Evolutionary conservation across 2,113 vertebrate species (phyloP), one percentile per base, ranked within the genome.

Genomic region (Pachypanchax playfairii): DNA sequence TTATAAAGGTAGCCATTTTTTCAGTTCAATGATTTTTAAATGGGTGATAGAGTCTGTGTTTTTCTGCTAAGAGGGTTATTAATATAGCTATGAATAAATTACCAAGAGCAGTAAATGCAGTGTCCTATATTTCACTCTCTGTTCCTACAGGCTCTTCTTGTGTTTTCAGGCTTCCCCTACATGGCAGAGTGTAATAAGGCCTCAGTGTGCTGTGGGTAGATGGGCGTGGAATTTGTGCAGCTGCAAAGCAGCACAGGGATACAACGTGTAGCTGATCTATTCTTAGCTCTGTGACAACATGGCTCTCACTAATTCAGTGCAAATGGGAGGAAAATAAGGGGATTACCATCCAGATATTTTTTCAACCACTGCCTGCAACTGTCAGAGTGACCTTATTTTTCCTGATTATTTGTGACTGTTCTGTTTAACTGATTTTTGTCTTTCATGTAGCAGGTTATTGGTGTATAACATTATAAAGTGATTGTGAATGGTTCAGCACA

Each of bases 251-350:
- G 44, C 65, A 63, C 58, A 65, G 62, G 69, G 47, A 80, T 65
- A 65, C 72, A 50, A 76, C 70, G 63, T 85, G 73, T 73, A 75
- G 65, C 76, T 53, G 59, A 70, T 70, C 83, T 89, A 88, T 89
- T 88, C 73, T 85, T 87, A 87, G 81, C 61, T 57, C 12, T 25
- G 52, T 85, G 79, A 75, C 80, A 81, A 75, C 83, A 85, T 24
- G 75, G 65, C 79, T 50, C 41, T 42, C 42, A 39, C 60, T 49
- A 54, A 61, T 79, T 66, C 62, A 13, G 65, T 46, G 8, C 25
- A 52, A 76, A 73, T 3, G 21, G 51, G 28, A 63, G 55, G 57
- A 73, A 50, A 71, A 44, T 49, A 55, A 33, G 10, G 44, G 39
- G 41, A 28, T 65, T 31, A 31, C 14, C 4, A 15, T 6, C 4